A percentile compares a stretch with the other conserved stretches of the same genome.
Evolutionary conservation across 2,888 invertebrate genomes (phyloP).

Genomic region (Biston stratarius): DNA sequence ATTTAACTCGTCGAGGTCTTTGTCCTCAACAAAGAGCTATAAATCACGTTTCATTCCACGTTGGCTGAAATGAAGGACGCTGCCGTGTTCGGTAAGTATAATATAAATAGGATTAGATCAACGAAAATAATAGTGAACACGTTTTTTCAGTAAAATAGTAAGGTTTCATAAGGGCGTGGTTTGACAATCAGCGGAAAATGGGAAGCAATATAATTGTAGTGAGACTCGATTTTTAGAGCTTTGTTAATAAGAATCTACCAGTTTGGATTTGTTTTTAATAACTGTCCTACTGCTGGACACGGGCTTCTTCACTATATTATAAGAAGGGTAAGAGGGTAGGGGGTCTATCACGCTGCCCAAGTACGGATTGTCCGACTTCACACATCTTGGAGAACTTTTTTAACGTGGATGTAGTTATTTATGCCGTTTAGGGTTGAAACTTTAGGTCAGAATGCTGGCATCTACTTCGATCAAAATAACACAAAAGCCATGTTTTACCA

Average conservation of each 20-base stretch:
- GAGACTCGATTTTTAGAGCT: not conserved
- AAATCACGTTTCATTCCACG: conserved; percentile 31
- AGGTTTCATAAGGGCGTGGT: conserved; percentile 44
- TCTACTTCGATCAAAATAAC: no score
- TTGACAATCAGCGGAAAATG: not conserved
- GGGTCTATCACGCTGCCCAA: no score
- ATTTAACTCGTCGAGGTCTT: conserved; percentile 37
- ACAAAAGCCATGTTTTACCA: no score
- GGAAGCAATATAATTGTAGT: not conserved
- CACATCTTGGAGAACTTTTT: no score
- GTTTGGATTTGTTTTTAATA: not conserved
- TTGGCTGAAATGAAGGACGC: conserved; percentile 44
- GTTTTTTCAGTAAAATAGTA: conserved; percentile 45
- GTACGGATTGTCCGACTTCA: no score
- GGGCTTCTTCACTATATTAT: no score
- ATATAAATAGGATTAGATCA: conserved; percentile 31
- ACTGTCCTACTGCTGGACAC: no score
- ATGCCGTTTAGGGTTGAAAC: no score
- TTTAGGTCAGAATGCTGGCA: no score
- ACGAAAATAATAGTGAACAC: conserved; percentile 30
- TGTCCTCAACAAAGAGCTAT: conserved; percentile 44
- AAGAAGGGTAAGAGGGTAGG: no score
- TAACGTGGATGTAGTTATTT: no score
- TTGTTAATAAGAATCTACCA: no score
- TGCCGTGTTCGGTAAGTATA: not conserved